Evolutionary conservation across 37 sponge, comb jelly and placozoan genomes (phyloP), one percentile per base, ranked within the genome.

Genomic region (Halichondria panicea): DNA sequence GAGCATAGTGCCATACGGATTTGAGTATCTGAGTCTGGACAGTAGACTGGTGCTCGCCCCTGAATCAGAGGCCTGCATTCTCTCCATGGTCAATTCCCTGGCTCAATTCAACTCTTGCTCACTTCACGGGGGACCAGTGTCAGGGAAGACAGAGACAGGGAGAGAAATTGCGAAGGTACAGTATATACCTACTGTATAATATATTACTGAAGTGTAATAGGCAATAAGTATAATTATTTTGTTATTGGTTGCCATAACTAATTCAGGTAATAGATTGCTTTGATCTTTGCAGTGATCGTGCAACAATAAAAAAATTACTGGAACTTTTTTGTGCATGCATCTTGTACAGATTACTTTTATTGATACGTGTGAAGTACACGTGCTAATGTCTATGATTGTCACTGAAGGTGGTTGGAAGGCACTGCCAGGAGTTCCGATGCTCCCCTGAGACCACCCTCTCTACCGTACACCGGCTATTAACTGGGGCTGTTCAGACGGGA

Each of bases 371-470:
- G n/a, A n/a, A n/a, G n/a, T n/a, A n/a, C n/a, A n/a, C n/a, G n/a
- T 13, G 12, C 12, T 56, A 3, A 13, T 56, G 5, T 56, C 27
- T 18, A 58, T 38, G 42, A 2, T 75, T 32, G 37, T 72, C 25
- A 12, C 34, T 62, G 3, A 40, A 88, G 89, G 24, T 78, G n/a
- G 52, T 88, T n/a, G 89, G 89, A 3, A 59, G 78, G 52, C 89
- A 82, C 15, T 82, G 36, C 73, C 79, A 75, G 55, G 39, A 31
- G 24, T 66, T 78, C 46, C 11, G 27, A 4, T 74, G 86, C 43
- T 55, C 61, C 37, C 37, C 42, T 13, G 13, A 39, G 21, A 44
- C 71, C 0, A 42, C 63, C 13, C 30, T 38, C 7, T 12, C 66
- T 4, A 37, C 60, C 30, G 53, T 83, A 2, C 44, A 39, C 25